A percentile compares a stretch with the other conserved stretches of the same genome.
These are phyloP conservation scores for Ricordea florida DNA, from an alignment of 92 coral and sea anemone species.

Conservation along the genomic window DNA sequence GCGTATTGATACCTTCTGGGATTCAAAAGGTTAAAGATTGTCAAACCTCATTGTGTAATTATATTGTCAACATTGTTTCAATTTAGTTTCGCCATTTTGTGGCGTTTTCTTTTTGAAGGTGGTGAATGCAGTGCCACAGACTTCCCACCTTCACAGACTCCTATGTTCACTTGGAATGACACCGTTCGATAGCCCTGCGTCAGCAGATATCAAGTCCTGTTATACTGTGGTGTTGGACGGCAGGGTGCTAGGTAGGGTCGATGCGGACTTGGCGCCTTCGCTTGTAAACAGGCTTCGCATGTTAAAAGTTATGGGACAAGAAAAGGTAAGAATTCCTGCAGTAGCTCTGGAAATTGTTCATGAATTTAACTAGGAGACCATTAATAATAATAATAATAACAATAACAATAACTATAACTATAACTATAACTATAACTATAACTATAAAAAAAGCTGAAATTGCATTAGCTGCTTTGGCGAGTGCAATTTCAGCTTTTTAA, in stretches of 20 bases:
- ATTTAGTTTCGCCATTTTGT: not conserved
- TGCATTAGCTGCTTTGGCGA: too few species aligned
- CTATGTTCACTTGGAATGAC: slow-evolving; percentile 92
- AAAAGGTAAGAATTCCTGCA: slow-evolving; percentile 75
- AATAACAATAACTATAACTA: too few species aligned
- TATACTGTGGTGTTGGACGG: slow-evolving; percentile 88
- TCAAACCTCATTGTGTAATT: not conserved
- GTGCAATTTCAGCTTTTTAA: too few species aligned
- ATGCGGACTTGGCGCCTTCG: slow-evolving; percentile 81
- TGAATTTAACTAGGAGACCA: too few species aligned
- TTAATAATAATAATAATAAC: too few species aligned
- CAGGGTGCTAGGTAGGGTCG: slow-evolving; percentile 87
- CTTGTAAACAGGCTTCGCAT: slow-evolving; percentile 82
- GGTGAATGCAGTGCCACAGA: slow-evolving; percentile 66
- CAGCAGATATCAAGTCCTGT: slow-evolving; percentile 72
- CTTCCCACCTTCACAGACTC: slow-evolving; percentile 78
- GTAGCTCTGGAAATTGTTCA: too few species aligned
- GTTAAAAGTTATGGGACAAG: slow-evolving; percentile 80
- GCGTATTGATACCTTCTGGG: too few species aligned
- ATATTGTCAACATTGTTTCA: not conserved
- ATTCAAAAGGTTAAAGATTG: not conserved
- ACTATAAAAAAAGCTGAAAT: too few species aligned
- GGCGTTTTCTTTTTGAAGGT: slow-evolving; percentile 39
- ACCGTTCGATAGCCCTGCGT: slow-evolving; percentile 73
- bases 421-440: too few species aligned